Evolutionary conservation across 23 tunicate genomes (phyloP).

Genomic region (Oikopleura dioica): DNA sequence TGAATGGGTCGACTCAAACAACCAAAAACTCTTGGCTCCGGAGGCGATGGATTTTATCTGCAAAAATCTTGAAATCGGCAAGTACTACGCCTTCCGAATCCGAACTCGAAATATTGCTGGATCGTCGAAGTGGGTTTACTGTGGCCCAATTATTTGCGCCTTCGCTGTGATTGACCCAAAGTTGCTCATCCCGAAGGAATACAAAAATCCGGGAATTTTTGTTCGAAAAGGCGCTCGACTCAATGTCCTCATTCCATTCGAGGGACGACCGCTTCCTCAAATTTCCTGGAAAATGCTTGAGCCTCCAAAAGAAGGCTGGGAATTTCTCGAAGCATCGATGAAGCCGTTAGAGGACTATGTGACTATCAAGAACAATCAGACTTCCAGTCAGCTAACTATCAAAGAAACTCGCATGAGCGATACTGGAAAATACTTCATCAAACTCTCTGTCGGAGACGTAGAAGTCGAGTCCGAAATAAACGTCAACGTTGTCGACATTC

Average conservation of each 20-base stretch:
- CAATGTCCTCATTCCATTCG: not conserved
- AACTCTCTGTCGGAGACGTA: no score
- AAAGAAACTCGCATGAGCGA: no score
- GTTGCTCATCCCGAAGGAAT: not conserved
- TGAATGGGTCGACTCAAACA: not conserved
- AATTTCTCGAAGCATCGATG: not conserved
- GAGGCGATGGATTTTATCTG: conserved; percentile 25
- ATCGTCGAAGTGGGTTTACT: not conserved
- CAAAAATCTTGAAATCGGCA: conserved; percentile 52
- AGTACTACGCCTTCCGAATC: conserved; percentile 16
- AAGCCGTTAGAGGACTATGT: not conserved
- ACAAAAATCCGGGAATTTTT: not conserved
- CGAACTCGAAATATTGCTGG: not conserved
- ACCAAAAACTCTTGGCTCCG: conserved; percentile 17
- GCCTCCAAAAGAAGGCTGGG: conserved; percentile 10
- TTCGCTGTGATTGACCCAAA: not conserved
- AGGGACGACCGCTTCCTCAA: not conserved
- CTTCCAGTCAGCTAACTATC: no score
- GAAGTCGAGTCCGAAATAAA: not conserved
- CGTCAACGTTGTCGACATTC: not conserved
- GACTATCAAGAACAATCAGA: not conserved
- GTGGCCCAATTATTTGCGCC: conserved; percentile 5
- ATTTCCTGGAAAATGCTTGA: not conserved
- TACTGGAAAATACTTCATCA: no score
- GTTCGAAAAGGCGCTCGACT: not conserved